Evolutionary conservation across 2,888 invertebrate genomes (phyloP), one percentile per base, ranked within the genome.

Genomic region (Escarpia spicata): DNA sequence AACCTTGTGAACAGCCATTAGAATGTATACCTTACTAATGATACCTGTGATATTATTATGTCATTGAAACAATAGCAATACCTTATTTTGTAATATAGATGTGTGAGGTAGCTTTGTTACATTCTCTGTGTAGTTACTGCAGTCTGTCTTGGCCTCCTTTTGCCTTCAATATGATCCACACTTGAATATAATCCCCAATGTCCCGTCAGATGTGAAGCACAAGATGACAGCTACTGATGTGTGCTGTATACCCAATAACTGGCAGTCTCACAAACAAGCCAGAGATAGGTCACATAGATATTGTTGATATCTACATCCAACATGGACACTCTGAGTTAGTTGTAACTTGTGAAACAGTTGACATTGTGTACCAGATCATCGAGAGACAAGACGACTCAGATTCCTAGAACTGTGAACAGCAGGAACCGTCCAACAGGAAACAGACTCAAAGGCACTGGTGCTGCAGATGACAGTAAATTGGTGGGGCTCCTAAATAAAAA

Each of bases 381-480:
- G 6, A 75, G 75, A 75, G 75, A 75, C 6, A n/a, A 26, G 26
- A 75, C 37, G n/a, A n/a, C n/a, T 75, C 75, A 75, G 75, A 26
- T 75, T 75, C 75, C 75, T 75, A 75, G 75, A 75, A 75, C 75
- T 75, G 52, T 52, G 52, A 15, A 9, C 9, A 52, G 52, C 15
- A 26, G 75, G n/a, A n/a, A 75, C 6, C 75, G n/a, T 19, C 75
- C 75, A 26, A 75, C 75, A 26, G 19, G 26, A 26, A 75, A 75
- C 75, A 75, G 75, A 75, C 75, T 75, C 75, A 75, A 75, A 75
- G 52, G 52, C 52, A 52, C 15, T 9, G 0, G 0, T 52, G 75
- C 75, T 6, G 75, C n/a, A 75, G 75, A 75, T 75, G 75, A 75
- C 75, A 75, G 75, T 75, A 75, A 75, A 75, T 75, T 75, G 75